These are phyloP conservation scores for Mormyrus proboscirostris DNA, from an alignment of 2,797 vertebrate species.

Conservation along the genomic window DNA sequence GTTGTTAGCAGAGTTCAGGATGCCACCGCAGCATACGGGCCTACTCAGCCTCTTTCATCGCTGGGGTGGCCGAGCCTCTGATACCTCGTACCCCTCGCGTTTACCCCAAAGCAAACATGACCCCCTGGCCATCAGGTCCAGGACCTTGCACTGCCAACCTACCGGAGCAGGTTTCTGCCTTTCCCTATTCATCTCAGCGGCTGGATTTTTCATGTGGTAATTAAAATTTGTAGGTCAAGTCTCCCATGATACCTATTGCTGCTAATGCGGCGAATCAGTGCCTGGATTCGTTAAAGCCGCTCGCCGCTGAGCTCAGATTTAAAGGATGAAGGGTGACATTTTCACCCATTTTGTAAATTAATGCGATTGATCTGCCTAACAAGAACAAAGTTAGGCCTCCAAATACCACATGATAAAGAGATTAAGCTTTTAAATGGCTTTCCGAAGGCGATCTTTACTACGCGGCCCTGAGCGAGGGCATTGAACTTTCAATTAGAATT, in stretches of 20 bases:
- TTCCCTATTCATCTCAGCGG: slow-evolving; percentile 60
- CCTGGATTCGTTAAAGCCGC: slow-evolving; percentile 67
- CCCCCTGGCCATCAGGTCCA: neutral
- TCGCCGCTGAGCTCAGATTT: slow-evolving; percentile 72
- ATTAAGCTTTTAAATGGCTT: slow-evolving; percentile 92
- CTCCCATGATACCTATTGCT: slow-evolving; percentile 82
- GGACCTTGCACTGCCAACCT: slow-evolving; percentile 41
- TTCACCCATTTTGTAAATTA: slow-evolving; percentile 90
- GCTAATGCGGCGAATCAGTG: slow-evolving; percentile 69
- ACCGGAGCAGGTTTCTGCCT: slow-evolving; percentile 40
- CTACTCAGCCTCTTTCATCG: neutral
- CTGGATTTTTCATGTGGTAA: slow-evolving; percentile 91
- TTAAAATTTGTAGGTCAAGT: slow-evolving; percentile 95
- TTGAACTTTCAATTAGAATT: slow-evolving; percentile 98
- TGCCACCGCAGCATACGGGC: neutral
- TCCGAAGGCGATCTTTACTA: slow-evolving; percentile 86
- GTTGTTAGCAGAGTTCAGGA: neutral
- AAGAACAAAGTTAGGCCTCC: slow-evolving; percentile 95
- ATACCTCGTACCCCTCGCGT: neutral
- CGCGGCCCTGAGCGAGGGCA: slow-evolving; percentile 73
- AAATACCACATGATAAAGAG: slow-evolving; percentile 97
- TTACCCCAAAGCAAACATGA: neutral
- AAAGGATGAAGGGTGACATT: slow-evolving; percentile 96
- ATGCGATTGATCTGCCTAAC: slow-evolving; percentile 94
- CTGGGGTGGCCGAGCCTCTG: neutral